Conservation (phyloP, 1,140 invertebrate genomes). For the Rhizoglyphus robini region DNA sequence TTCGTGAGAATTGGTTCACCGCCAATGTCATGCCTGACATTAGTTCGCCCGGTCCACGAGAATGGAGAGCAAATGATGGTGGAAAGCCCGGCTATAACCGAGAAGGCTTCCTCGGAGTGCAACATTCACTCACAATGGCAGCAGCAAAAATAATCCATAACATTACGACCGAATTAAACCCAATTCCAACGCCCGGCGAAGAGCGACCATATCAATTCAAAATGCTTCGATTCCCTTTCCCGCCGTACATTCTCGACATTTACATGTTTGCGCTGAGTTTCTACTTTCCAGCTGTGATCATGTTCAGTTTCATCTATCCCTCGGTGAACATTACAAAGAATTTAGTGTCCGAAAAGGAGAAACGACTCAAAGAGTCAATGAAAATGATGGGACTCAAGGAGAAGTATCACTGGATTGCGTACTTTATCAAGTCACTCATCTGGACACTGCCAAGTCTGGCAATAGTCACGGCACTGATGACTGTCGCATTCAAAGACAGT, state of each 20-base stretch:
- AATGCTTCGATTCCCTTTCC: background rate
- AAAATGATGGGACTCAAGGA: slow-evolving; percentile 47
- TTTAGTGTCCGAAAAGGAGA: slow-evolving; percentile 53
- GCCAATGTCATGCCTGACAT: background rate
- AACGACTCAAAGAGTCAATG: slow-evolving; percentile 46
- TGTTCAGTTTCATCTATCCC: slow-evolving; percentile 13
- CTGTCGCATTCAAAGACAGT: slow-evolving; percentile 39
- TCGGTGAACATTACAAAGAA: slow-evolving; percentile 38
- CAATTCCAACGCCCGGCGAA: no score
- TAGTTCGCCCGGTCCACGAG: background rate
- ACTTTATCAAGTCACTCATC: slow-evolving; percentile 45
- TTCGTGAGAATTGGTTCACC: background rate
- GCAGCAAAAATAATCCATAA: background rate
- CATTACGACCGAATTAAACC: background rate
- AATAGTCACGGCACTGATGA: slow-evolving; percentile 40
- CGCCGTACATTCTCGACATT: background rate
- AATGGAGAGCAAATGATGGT: background rate
- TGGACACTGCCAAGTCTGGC: background rate
- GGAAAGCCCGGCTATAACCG: background rate
- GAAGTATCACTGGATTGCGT: slow-evolving; percentile 44
- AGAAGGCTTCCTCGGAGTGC: slow-evolving; percentile 12
- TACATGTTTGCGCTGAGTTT: background rate
- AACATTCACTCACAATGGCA: slow-evolving; percentile 8
- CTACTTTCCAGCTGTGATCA: background rate
- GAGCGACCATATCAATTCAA: background rate